Evolutionary conservation across 2,888 invertebrate genomes (phyloP), one percentile per base, ranked within the genome.

Genomic region (Dorcus parallelipipedus): DNA sequence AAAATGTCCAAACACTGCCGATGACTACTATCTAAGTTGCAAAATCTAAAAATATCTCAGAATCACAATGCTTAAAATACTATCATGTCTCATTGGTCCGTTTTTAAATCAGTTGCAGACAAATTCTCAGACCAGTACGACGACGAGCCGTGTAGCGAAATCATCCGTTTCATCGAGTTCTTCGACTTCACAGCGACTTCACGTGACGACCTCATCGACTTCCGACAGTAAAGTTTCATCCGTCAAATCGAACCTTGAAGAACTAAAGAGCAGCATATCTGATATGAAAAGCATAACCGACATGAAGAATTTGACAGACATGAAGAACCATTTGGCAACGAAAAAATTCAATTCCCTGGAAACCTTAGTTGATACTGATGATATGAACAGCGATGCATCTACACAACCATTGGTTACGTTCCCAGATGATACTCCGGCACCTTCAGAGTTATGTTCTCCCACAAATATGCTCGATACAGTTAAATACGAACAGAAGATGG

Each of bases 401-500:
- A 48, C 76, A 17, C 88, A 89, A 63, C 91, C 91, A 0, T 76
- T 91, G 65, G 90, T 93, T 54, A 92, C 92, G 57, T 91, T 90
- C 78, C 93, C 91, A 10, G 91, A 91, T 75, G 91, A 90, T 66
- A 88, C 90, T 20, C 88, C 89, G 52, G 86, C 86, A 17, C 86
- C 84, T 52, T 77, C 79, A 49, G 81, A 80, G 58, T 76, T 80
- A 51, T 71, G 70, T 38, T 75, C 80, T 64, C 72, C 79, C 62
- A 67, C 75, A 9, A 59, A 61, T 41, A 47, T 61, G 39, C 47
- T 63, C 52, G 86, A 90, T 72, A 89, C 89, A 56, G 80, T 92
- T 64, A 92, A 91, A 76, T 92, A 89, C 74, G 91, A 93, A 77
- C 90, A 93, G 77, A 92, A 91, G 73, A 86, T 90, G 67, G 87